Conservation (phyloP, 2,797 vertebrate species). For the Aulostomus chinensis region DNA sequence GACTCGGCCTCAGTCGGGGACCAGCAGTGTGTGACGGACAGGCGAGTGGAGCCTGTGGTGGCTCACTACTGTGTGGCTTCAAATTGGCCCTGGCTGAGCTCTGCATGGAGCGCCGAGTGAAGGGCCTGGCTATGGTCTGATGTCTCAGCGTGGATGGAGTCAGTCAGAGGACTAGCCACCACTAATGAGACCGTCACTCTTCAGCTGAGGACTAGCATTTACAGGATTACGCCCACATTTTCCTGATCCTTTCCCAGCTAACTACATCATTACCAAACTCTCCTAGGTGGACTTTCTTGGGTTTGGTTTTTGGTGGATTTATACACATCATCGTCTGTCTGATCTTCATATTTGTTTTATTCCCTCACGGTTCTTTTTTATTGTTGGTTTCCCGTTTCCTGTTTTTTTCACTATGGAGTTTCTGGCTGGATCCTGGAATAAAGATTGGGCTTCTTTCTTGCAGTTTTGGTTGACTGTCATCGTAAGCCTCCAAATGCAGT, state of each 20-base stretch:
- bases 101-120: slow-evolving; percentile 68
- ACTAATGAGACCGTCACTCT: slow-evolving; percentile 79
- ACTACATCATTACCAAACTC: slow-evolving; percentile 66
- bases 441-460: slow-evolving; percentile 85
- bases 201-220: slow-evolving; percentile 77
- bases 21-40: slow-evolving; percentile 79
- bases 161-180: slow-evolving; percentile 77
- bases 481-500: slow-evolving; percentile 90
- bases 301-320: slow-evolving; percentile 69
- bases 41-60: slow-evolving; percentile 69
- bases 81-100: slow-evolving; percentile 73
- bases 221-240: slow-evolving; percentile 77
- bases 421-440: slow-evolving; percentile 86
- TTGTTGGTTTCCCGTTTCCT: slow-evolving; percentile 41
- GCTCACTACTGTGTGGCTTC: slow-evolving; percentile 67
- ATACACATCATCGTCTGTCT: slow-evolving; percentile 54
- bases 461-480: slow-evolving; percentile 90
- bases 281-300: slow-evolving; percentile 58
- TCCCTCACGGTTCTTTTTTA: slow-evolving; percentile 34
- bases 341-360: slow-evolving; percentile 36
- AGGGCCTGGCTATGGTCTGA: slow-evolving; percentile 74
- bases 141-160: slow-evolving; percentile 84
- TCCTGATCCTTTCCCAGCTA: slow-evolving; percentile 60
- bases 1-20: slow-evolving; percentile 72
- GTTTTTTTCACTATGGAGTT: slow-evolving; percentile 89